Percentiles rank a stretch among this genome's conserved stretches.
These are phyloP conservation scores for Mythimna loreyi DNA, from an alignment of 2,888 invertebrate species.

Conservation along the genomic window DNA sequence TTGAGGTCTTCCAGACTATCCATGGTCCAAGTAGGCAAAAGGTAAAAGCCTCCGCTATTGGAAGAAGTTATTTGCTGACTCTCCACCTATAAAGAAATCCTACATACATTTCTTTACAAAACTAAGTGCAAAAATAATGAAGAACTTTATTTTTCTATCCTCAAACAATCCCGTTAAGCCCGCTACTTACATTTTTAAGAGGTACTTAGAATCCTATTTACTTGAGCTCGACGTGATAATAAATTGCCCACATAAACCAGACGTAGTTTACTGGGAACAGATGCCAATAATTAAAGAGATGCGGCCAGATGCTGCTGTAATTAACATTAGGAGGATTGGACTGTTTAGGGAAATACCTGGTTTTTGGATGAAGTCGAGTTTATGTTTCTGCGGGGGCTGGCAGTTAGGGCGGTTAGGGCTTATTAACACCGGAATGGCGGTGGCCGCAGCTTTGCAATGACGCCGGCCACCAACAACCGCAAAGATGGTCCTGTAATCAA, in stretches of 20 bases:
- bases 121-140: slow-evolving; percentile 4
- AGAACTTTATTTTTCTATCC: not conserved
- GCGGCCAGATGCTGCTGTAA: slow-evolving; percentile 24
- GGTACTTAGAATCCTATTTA: slow-evolving; percentile 38
- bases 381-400: too few species aligned
- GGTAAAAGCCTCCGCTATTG: too few species aligned
- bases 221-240: slow-evolving; percentile 17
- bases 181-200: slow-evolving; percentile 23
- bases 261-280: slow-evolving; percentile 25
- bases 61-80: not conserved
- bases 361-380: not conserved
- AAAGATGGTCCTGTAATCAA: too few species aligned
- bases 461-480: too few species aligned
- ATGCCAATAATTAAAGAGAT: slow-evolving; percentile 41
- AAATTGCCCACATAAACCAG: slow-evolving; percentile 29
- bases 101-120: not conserved
- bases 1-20: too few species aligned
- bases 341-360: not conserved
- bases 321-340: slow-evolving; percentile 15
- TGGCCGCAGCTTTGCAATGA: too few species aligned
- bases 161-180: slow-evolving; percentile 7
- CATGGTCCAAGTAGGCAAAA: too few species aligned
- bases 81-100: not conserved
- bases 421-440: too few species aligned
- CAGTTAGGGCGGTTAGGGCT: too few species aligned